A percentile compares a stretch with the other conserved stretches of the same genome.
phyloP scores from a whole-genome alignment of 2,797 vertebrate species.

The Sebastes variabilis region DNA sequence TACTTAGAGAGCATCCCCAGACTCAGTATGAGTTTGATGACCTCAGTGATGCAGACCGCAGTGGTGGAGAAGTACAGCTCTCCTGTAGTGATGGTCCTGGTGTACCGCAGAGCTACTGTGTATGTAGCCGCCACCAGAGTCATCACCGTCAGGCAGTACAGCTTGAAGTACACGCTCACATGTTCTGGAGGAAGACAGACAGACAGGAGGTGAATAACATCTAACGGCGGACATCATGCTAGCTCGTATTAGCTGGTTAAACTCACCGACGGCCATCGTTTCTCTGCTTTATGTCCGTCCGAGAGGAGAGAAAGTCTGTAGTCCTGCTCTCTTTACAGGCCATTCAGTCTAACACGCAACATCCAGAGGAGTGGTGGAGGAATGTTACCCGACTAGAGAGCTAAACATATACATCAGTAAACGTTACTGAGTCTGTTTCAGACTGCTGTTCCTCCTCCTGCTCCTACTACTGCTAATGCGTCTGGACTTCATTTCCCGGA shows the following conservation, averaged over 20 bases:
- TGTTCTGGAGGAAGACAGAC: constrained; percentile 79
- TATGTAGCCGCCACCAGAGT: constrained; percentile 94
- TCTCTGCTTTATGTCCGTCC: constrained; percentile 16
- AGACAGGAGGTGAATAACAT: too few relatives aligned
- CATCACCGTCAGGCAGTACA: constrained; percentile 97
- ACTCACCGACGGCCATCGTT: constrained; percentile 75
- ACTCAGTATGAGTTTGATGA: constrained; percentile 92
- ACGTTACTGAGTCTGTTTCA: accelerated
- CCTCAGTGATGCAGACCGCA: constrained; percentile 91
- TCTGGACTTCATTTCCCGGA: constrained; percentile 42
- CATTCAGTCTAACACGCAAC: neutral
- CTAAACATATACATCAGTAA: neutral
- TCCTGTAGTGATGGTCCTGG: constrained; percentile 82
- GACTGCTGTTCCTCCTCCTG: too few relatives aligned
- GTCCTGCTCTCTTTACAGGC: neutral
- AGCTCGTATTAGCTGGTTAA: neutral
- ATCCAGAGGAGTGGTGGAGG: accelerated
- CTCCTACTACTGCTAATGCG: neutral
- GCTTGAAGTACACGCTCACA: constrained; percentile 90
- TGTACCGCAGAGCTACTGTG: constrained; percentile 90
- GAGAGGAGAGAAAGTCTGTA: neutral
- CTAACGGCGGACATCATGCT: constrained; percentile 24
- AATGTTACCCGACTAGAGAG: neutral
- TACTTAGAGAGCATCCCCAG: constrained; percentile 92
- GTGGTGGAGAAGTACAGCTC: constrained; percentile 94